Evolutionary conservation across 1,140 invertebrate species (phyloP), one percentile per base, ranked within the genome.

Genomic region (Drosophila tani): DNA sequence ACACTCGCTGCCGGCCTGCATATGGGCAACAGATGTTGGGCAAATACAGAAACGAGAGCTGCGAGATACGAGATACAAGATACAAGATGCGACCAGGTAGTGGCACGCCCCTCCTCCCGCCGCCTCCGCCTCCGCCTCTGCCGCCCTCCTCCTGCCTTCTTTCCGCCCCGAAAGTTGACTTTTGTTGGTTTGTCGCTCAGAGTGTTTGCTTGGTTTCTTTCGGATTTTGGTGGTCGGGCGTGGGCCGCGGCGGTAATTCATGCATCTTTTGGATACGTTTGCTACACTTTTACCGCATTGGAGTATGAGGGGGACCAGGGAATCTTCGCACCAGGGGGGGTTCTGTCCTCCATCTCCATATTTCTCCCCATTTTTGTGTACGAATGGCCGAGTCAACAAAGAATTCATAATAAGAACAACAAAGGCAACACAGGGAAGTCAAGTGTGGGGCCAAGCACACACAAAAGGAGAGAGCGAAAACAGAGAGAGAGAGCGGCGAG

Each of bases 21-120:
- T 85, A 85, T 90, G 85, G 82, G 66, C 70, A 91, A 85, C 85
- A 90, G 85, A 90, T 90, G 85, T 90, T 90, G 62, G 57, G 60
- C 59, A 84, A 88, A 88, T 59, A 79, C 81, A 50, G 53, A 68
- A 64, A 55, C 55, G 63, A 58, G 58, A 56, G 49, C 46, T 73
- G 21, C 38, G 56, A 57, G 40, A 62, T 19, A 69, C 40, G 55
- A 43, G 40, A 79, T 55, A 65, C 62, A 43, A 67, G 58, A 67
- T 56, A 66, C 62, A 46, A 63, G 75, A 70, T 80, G 51, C 64
- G 59, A 58, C 73, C 83, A 87, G 83, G 83, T 87, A 87, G 81
- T 73, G 70, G 59, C 79, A 86, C 82, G 79, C 81, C 81, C 38
- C 41, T 29, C 43, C 49, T 19, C 64, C 47, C 50, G 29, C 43